Evolutionary conservation across 1,140 invertebrate species (phyloP).

Genomic region (Orussus abietinus): DNA sequence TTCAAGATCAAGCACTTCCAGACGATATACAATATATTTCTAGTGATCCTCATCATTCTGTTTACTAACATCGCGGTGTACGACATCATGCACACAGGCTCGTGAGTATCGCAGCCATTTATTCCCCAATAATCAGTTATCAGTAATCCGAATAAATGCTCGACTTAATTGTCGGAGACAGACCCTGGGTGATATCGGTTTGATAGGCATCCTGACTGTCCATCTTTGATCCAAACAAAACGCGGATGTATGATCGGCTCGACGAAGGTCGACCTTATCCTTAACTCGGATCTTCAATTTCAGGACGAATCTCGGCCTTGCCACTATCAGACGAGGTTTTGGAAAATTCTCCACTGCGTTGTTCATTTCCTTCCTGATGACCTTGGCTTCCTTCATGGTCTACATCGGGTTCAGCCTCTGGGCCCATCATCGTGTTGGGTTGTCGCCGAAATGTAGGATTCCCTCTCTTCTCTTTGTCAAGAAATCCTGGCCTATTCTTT

Average conservation of each 20-base stretch:
- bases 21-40: slow-evolving; percentile 81
- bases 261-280: no score
- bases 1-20: slow-evolving; percentile 75
- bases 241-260: no score
- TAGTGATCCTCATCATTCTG: slow-evolving; percentile 73
- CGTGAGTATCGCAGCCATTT: slow-evolving; percentile 69
- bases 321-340: slow-evolving; percentile 55
- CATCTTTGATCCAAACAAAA: no score
- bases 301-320: slow-evolving; percentile 57
- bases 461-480: not conserved
- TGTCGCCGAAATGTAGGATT: slow-evolving; percentile 41
- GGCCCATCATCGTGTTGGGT: slow-evolving; percentile 39
- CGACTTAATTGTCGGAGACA: no score
- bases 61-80: slow-evolving; percentile 68
- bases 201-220: no score
- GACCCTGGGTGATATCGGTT: no score
- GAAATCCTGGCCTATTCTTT: slow-evolving; percentile 8
- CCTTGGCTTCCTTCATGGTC: slow-evolving; percentile 49
- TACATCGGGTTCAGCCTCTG: slow-evolving; percentile 58
- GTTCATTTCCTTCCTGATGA: slow-evolving; percentile 58
- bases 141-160: no score
- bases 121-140: no score
- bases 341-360: slow-evolving; percentile 56
- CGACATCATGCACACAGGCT: slow-evolving; percentile 70
- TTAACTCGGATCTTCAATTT: slow-evolving; percentile 26